phyloP scores from a whole-genome alignment of 2,113 vertebrate genomes.

The Leucosticte australis region DNA sequence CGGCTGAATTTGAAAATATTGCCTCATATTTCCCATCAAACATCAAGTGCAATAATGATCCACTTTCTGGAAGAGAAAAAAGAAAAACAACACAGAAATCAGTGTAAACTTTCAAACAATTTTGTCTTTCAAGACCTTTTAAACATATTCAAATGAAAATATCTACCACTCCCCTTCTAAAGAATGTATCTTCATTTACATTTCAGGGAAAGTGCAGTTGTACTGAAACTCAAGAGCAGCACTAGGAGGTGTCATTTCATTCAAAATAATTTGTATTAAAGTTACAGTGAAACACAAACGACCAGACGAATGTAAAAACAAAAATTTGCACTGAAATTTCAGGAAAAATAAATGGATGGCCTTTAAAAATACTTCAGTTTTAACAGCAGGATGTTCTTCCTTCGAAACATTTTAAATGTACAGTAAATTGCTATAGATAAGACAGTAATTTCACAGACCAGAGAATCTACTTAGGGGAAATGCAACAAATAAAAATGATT shows the following conservation, averaged over 20 bases:
- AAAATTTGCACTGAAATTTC: not conserved
- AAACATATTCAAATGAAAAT: not conserved
- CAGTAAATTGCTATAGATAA: not conserved
- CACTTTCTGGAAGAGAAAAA: conserved; percentile 72
- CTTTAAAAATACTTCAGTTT: not conserved
- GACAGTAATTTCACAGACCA: not conserved
- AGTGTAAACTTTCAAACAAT: not conserved
- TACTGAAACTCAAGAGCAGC: not conserved
- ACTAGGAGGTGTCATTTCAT: not conserved
- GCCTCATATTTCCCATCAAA: conserved; percentile 82
- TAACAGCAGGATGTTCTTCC: not conserved
- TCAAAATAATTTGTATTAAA: not conserved
- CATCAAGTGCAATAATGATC: conserved; percentile 77
- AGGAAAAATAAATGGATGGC: not conserved
- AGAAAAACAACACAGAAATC: not conserved
- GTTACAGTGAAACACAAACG: not conserved
- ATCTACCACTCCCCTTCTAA: not conserved
- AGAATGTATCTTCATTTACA: not conserved
- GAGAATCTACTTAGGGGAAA: not conserved
- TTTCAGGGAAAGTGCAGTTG: not conserved
- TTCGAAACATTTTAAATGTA: not conserved
- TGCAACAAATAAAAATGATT: not conserved
- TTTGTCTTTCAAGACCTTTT: not conserved
- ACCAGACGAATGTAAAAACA: not conserved
- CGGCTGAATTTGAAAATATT: conserved; percentile 76